phyloP scores from a whole-genome alignment of 2,888 invertebrate species.

The Brachypalpus laphriformis region DNA sequence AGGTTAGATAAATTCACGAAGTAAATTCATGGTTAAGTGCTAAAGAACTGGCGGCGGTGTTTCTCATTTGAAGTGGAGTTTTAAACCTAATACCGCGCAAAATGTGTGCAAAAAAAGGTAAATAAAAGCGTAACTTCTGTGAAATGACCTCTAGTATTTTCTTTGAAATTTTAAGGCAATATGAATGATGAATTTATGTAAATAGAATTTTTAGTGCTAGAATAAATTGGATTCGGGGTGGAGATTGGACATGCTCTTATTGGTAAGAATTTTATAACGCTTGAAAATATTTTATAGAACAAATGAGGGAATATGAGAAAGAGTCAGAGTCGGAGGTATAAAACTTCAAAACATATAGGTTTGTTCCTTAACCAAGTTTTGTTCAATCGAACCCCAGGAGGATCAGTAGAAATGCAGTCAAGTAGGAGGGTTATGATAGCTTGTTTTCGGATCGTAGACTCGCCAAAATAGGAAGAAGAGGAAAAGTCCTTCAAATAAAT shows the following conservation, averaged over 20 bases:
- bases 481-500: too few relatives aligned
- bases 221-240: background rate
- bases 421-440: too few relatives aligned
- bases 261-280: too few relatives aligned
- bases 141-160: background rate
- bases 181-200: background rate
- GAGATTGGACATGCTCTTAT: background rate
- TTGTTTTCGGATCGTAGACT: too few relatives aligned
- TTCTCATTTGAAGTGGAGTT: background rate
- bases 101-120: background rate
- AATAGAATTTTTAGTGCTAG: background rate
- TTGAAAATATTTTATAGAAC: too few relatives aligned
- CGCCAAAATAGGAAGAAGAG: too few relatives aligned
- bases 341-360: too few relatives aligned
- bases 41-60: constrained; percentile 25
- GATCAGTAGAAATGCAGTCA: too few relatives aligned
- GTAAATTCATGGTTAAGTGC: background rate
- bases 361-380: too few relatives aligned
- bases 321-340: too few relatives aligned
- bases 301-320: too few relatives aligned
- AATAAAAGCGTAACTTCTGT: background rate
- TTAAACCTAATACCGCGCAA: background rate
- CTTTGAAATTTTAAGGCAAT: background rate
- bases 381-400: too few relatives aligned
- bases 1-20: background rate